These are phyloP conservation scores for Labeo rohita DNA, from an alignment of 2,113 vertebrate species.

Conservation along the genomic window DNA sequence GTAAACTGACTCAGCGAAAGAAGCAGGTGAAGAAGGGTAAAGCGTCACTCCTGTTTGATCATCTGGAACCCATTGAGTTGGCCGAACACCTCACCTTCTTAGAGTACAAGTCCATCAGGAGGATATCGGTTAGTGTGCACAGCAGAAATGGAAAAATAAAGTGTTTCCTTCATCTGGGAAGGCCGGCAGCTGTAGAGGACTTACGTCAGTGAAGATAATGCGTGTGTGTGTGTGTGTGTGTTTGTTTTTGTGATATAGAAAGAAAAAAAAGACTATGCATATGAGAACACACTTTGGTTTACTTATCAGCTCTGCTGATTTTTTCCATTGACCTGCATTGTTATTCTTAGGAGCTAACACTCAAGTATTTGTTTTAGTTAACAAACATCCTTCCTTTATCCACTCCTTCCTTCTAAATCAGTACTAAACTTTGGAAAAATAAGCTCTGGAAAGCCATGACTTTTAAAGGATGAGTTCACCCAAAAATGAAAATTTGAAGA, in stretches of 20 bases:
- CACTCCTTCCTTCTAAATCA: constrained; percentile 12
- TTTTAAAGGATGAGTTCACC: not conserved
- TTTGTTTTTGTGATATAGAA: constrained; percentile 24
- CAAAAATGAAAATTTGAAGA: not conserved
- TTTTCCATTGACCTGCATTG: constrained; percentile 23
- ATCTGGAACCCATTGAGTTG: constrained; percentile 94
- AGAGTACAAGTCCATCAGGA: constrained; percentile 95
- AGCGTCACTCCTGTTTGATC: constrained; percentile 94
- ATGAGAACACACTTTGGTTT: not conserved
- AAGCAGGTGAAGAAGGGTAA: constrained; percentile 94
- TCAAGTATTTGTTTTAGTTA: constrained; percentile 1
- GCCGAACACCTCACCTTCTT: constrained; percentile 98
- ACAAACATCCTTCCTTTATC: constrained; percentile 21
- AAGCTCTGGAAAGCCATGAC: not conserved
- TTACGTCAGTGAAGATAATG: constrained; percentile 46
- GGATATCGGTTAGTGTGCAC: constrained; percentile 87
- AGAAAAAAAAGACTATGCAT: constrained; percentile 18
- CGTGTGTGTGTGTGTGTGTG: constrained; percentile 32
- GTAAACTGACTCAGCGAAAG: constrained; percentile 94
- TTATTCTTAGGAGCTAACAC: constrained; percentile 10
- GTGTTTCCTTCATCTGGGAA: constrained; percentile 48
- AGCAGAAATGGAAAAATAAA: constrained; percentile 44
- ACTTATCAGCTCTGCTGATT: constrained; percentile 8
- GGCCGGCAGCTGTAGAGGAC: constrained; percentile 47
- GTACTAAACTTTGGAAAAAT: not conserved